Evolutionary conservation across 2,113 vertebrate genomes (phyloP), one percentile per base, ranked within the genome.

Genomic region (Nothoprocta perdicaria): DNA sequence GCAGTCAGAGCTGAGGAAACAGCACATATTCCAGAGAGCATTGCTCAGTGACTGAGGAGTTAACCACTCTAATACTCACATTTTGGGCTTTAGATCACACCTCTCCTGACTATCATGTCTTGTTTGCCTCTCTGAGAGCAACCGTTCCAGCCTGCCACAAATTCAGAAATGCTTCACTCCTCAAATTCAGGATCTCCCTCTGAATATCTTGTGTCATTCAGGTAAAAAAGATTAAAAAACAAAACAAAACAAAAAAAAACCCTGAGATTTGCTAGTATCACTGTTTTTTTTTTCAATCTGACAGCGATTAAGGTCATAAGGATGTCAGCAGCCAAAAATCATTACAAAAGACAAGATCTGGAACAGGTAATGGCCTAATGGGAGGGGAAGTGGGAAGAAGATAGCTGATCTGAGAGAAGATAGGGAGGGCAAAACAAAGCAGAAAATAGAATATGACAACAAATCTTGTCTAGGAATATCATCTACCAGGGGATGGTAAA

Each of bases 141-240:
- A 58, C 40, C 10, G 1, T 6, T 22, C 21, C 24, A 80, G 75
- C 14, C 22, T 62, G n/a, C 31, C 57, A 77, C n/a, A 67, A 86
- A 41, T 5, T n/a, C 0, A 0, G 58, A 55, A 55, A 55, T 8
- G 4, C 52, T 16, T 55, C 27, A 55, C 8, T 14, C 27, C 27
- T 55, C n/a, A 71, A 86, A 41, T 5, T n/a, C 0, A 0, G 58
- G 31, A 87, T 9, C 19, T 4, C 6, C 6, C 12, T 8, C 5
- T 3, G 10, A 19, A 4, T 14, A 62, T 24, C 31, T 33, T 9
- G 1, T 86, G 40, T 12, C 58, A 66, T 33, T 50, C 11, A 82
- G 19, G 33, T 29, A 58, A 76, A 75, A 33, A 23, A 27, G 40
- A 62, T 21, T 48, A 48, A 48, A 48, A 21, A 48, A 48, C 22